phyloP scores from a whole-genome alignment of 2,888 invertebrate species.

The Ormyrus pomaceus region DNA sequence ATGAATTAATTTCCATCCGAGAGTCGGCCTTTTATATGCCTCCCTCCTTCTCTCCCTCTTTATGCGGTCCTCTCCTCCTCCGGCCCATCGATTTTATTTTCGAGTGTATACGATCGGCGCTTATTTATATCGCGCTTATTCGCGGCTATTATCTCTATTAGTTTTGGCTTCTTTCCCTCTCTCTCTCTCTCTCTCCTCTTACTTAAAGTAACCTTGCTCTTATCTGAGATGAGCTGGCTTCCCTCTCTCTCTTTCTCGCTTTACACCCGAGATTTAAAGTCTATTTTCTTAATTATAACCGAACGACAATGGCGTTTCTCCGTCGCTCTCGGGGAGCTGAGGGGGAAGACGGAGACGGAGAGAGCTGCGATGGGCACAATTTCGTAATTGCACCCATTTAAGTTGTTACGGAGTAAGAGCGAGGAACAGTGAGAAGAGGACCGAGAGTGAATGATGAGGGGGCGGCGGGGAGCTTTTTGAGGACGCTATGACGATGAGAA shows the following conservation, averaged over 20 bases:
- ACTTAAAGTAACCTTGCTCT: too few species aligned
- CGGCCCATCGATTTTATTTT: slow-evolving; percentile 1
- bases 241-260: slow-evolving; percentile 21
- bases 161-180: too few species aligned
- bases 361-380: slow-evolving; percentile 38
- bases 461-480: slow-evolving; percentile 14
- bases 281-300: slow-evolving; percentile 74
- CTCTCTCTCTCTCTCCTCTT: too few species aligned
- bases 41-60: slow-evolving; percentile 30
- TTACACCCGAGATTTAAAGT: slow-evolving; percentile 68
- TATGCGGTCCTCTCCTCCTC: slow-evolving; percentile 46
- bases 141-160: too few species aligned
- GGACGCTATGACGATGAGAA: not conserved
- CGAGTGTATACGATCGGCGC: too few species aligned
- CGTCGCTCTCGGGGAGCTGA: not conserved
- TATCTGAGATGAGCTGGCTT: too few species aligned
- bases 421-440: not conserved
- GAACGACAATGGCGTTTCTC: slow-evolving; percentile 64
- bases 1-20: slow-evolving; percentile 75
- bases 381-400: slow-evolving; percentile 53
- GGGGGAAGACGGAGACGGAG: slow-evolving; percentile 8
- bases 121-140: too few species aligned
- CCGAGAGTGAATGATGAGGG: slow-evolving; percentile 27
- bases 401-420: slow-evolving; percentile 28
- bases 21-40: slow-evolving; percentile 57